Evolutionary conservation across 2,113 vertebrate species (phyloP).

Genomic region (Psophia crepitans): DNA sequence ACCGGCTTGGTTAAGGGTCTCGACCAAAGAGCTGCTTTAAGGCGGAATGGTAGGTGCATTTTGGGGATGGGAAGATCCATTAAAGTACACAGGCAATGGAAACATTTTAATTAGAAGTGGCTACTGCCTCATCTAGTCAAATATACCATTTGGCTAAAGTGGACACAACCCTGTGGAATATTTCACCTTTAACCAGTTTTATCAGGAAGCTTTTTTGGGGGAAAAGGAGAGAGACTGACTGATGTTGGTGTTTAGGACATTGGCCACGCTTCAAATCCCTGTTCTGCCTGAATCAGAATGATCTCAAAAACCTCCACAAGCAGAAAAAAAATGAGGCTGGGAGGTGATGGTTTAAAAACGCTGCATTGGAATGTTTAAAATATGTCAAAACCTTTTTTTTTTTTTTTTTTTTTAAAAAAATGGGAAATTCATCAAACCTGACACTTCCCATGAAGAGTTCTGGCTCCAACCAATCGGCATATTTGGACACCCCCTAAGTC

Average conservation of each 20-base stretch:
- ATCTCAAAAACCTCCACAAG: conserved; percentile 5
- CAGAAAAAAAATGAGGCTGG: neutral
- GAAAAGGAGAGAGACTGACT: neutral
- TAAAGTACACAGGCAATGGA: neutral
- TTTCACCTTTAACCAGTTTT: neutral
- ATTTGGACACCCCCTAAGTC: neutral
- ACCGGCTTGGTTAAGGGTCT: neutral
- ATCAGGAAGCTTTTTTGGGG: neutral
- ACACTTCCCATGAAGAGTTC: conserved; percentile 38
- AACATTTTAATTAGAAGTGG: neutral
- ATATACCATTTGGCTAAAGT: neutral
- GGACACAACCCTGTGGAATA: neutral
- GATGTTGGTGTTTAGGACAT: conserved; percentile 4
- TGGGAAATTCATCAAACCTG: conserved; percentile 56
- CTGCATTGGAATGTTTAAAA: conserved; percentile 46
- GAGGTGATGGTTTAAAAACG: conserved; percentile 20
- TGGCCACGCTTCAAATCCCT: conserved; percentile 1
- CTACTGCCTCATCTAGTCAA: neutral
- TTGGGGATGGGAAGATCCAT: neutral
- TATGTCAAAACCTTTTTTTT: neutral
- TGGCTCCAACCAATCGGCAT: neutral
- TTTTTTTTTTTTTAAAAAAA: neutral
- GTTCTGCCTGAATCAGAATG: conserved; percentile 10
- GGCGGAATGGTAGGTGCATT: neutral
- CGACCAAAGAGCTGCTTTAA: neutral